These are phyloP conservation scores for Phyllopteryx taeniolatus DNA, from an alignment of 2,113 vertebrate genomes.

Conservation along the genomic window DNA sequence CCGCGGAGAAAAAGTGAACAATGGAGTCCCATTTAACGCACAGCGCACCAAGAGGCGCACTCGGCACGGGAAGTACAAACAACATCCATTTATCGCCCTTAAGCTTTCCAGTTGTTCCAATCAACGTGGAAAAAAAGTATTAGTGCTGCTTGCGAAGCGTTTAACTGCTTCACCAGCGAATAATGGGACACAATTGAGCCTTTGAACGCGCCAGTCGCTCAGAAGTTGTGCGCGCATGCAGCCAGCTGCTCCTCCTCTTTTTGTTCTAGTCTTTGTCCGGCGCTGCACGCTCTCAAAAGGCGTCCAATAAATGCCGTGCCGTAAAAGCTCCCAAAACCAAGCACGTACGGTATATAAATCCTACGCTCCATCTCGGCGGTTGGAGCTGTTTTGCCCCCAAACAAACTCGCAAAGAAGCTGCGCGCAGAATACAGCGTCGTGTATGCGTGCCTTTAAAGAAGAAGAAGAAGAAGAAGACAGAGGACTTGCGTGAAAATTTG, in stretches of 20 bases:
- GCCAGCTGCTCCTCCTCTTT: background rate
- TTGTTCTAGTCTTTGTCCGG: background rate
- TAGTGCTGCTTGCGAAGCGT: background rate
- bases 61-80: background rate
- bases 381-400: background rate
- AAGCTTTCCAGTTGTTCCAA: background rate
- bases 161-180: background rate
- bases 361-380: background rate
- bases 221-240: background rate
- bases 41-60: constrained; percentile 21
- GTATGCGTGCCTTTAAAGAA: background rate
- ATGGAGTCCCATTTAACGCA: background rate
- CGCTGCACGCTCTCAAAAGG: background rate
- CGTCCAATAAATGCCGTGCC: background rate
- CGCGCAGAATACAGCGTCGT: background rate
- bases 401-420: constrained; percentile 26
- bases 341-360: background rate
- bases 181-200: background rate
- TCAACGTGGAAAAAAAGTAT: background rate
- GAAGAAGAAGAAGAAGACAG: fast-evolving
- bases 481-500: background rate
- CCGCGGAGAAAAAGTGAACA: background rate
- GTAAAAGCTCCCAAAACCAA: background rate
- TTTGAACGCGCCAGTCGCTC: background rate
- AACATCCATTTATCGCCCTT: background rate